phyloP scores from a whole-genome alignment of 2,888 invertebrate species.

The Ypsolopha sequella region DNA sequence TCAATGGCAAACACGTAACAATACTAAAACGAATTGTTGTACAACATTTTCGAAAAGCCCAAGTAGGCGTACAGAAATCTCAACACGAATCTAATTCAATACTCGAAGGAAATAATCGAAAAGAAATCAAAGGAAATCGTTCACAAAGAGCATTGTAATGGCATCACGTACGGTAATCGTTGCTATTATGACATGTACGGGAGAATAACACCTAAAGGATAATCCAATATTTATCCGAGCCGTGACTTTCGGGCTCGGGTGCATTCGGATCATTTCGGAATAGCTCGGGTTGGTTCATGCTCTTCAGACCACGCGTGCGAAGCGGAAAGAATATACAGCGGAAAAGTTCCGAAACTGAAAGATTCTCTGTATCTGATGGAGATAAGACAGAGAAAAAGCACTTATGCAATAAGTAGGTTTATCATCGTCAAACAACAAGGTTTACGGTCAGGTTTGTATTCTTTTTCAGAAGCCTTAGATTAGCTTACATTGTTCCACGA shows the following conservation, averaged over 20 bases:
- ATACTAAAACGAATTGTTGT: constrained; percentile 16
- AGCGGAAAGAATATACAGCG: no score
- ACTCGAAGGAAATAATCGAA: constrained; percentile 51
- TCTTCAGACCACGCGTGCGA: not conserved
- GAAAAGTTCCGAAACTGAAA: no score
- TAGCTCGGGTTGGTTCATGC: not conserved
- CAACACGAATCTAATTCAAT: constrained; percentile 42
- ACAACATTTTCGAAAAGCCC: constrained; percentile 26
- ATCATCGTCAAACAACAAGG: no score
- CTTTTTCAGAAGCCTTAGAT: no score
- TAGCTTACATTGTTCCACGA: no score
- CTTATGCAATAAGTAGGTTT: no score
- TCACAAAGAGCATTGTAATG: constrained; percentile 57
- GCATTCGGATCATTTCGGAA: constrained; percentile 1
- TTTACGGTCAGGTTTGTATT: no score
- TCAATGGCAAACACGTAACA: constrained; percentile 7
- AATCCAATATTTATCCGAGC: constrained; percentile 10
- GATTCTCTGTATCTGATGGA: no score
- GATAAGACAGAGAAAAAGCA: no score
- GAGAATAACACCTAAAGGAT: constrained; percentile 55
- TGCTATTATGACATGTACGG: constrained; percentile 65
- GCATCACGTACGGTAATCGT: constrained; percentile 68
- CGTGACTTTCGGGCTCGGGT: constrained; percentile 2
- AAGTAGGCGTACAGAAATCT: constrained; percentile 43
- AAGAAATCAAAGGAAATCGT: constrained; percentile 53